Percentiles rank a stretch among this genome's conserved stretches.
These are phyloP conservation scores for Perizoma flavofasciatum DNA, from an alignment of 2,888 invertebrate genomes.

Conservation along the genomic window DNA sequence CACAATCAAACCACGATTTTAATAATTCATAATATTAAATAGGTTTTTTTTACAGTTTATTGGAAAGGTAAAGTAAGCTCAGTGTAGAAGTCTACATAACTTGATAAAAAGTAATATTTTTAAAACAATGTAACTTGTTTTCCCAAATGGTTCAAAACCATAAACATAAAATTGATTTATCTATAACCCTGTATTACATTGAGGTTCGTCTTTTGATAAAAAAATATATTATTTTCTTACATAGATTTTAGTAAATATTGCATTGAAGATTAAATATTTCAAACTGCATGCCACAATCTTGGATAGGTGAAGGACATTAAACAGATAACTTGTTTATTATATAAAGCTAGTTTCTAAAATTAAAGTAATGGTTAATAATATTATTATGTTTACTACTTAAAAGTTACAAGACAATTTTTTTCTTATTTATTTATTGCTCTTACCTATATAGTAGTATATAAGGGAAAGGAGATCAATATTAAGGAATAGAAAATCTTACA, in stretches of 20 bases:
- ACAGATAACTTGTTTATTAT: too few relatives aligned
- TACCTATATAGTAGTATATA: slow-evolving; percentile 42
- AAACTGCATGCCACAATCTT: slow-evolving; percentile 12
- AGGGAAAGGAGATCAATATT: slow-evolving; percentile 70
- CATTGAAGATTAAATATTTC: too few relatives aligned
- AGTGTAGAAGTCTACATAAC: slow-evolving; percentile 2
- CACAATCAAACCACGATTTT: not conserved
- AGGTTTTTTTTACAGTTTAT: not conserved
- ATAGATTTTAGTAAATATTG: not conserved
- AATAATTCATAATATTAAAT: not conserved
- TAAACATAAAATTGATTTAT: slow-evolving; percentile 49
- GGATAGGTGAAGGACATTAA: not conserved
- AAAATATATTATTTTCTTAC: slow-evolving; percentile 24
- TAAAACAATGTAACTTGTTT: not conserved
- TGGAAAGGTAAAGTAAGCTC: not conserved
- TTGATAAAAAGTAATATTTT: too few relatives aligned
- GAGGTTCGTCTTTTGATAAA: slow-evolving; percentile 48
- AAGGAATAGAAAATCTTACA: slow-evolving; percentile 71
- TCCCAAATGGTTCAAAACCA: slow-evolving; percentile 24
- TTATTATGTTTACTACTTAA: too few relatives aligned
- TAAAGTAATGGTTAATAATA: too few relatives aligned
- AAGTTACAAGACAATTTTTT: slow-evolving; percentile 5
- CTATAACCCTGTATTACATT: slow-evolving; percentile 70
- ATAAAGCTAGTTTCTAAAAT: too few relatives aligned
- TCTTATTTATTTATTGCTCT: slow-evolving; percentile 32